Evolutionary conservation across 2,113 vertebrate species (phyloP), one percentile per base, ranked within the genome.

Genomic region (Athene cunicularia): DNA sequence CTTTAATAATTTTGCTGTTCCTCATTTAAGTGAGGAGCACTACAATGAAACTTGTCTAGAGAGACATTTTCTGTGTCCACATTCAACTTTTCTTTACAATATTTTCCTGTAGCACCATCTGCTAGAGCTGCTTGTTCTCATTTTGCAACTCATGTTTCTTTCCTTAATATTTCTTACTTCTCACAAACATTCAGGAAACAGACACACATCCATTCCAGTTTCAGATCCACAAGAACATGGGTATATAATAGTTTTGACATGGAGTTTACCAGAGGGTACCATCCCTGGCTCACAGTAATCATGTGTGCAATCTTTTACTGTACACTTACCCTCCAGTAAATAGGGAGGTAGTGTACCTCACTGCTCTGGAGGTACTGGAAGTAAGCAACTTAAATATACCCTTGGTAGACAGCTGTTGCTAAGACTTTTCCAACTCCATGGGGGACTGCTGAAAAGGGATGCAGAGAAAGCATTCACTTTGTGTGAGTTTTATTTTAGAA

Each of bases 301-400:
- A 11, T 0, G 2, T n/a, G 53, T n/a, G 30, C 30, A 12, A 49
- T 59, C 56, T n/a, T 37, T 10, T 20, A 41, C n/a, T 41, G 60
- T 20, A 30, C 19, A 8, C 15, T 4, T 2, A 9, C 27, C 4
- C 43, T 58, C 12, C 28, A 41, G 47, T 12, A 35, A 45, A 55
- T 0, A 11, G 32, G 27, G 11, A 43, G 24, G 15, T 23, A 4
- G 1, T 4, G 35, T 4, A 17, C 23, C 66, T 66, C 50, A 1
- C 62, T 68, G 88, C 19, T 50, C 32, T 14, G 5, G 21, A 66
- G 53, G 21, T 8, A 12, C 8, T 58, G 56, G 47, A 47, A 80
- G 37, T 1, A 33, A 60, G 33, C 22, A 71, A 18, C 41, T 53
- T 26, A 43, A 49, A 41, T 49, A 18, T 45, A 43, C 19, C 37